Evolutionary conservation across 2,888 invertebrate species (phyloP).

Genomic region (Nymphalis polychloros): DNA sequence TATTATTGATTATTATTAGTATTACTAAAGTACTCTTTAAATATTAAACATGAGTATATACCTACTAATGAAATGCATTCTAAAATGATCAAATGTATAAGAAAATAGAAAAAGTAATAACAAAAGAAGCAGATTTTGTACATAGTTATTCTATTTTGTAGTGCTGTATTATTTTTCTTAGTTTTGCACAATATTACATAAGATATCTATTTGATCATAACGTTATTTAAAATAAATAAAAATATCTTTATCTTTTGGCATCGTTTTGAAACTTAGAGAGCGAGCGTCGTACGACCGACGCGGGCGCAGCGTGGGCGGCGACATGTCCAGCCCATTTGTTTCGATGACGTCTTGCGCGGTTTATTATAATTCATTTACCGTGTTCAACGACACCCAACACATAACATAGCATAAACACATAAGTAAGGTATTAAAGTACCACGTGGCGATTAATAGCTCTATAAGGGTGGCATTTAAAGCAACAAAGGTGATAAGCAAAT

Average conservation of each 20-base stretch:
- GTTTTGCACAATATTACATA: no score
- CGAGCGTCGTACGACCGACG: slow-evolving; percentile 39
- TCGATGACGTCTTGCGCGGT: slow-evolving; percentile 64
- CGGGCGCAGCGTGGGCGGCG: slow-evolving; percentile 60
- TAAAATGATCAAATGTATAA: no score
- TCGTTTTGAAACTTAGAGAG: slow-evolving; percentile 41
- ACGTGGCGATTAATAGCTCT: slow-evolving; percentile 18
- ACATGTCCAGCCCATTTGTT: slow-evolving; percentile 76
- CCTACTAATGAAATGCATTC: no score
- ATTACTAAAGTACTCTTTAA: no score
- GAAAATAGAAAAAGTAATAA: no score
- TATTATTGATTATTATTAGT: no score
- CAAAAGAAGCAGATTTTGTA: no score
- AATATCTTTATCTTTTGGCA: slow-evolving; percentile 42
- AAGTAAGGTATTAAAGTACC: slow-evolving; percentile 28
- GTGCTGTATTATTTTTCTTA: no score
- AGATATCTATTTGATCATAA: not conserved
- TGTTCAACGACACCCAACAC: slow-evolving; percentile 52
- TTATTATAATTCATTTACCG: slow-evolving; percentile 79
- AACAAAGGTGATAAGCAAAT: slow-evolving; percentile 8
- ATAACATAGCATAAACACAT: slow-evolving; percentile 41
- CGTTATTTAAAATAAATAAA: slow-evolving; percentile 7
- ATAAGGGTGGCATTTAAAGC: slow-evolving; percentile 26
- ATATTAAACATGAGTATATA: no score
- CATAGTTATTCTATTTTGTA: no score